Evolutionary conservation across 1,140 invertebrate species (phyloP).

Genomic region (Drosophila leontia): DNA sequence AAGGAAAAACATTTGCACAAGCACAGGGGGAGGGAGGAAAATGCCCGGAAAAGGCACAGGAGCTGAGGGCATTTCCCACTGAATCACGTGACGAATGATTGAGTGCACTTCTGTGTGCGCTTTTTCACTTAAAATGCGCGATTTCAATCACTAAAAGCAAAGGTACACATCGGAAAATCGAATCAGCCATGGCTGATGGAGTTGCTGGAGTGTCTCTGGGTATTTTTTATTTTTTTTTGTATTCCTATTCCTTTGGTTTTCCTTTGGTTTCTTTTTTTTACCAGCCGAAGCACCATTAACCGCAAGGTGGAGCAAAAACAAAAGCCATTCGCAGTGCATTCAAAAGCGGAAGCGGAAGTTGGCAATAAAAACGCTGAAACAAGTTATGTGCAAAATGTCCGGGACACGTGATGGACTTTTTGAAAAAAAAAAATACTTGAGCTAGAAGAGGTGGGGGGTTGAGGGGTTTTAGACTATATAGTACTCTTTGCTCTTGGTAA

Average conservation of each 20-base stretch:
- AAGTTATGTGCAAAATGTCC: constrained; percentile 80
- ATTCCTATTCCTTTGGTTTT: not conserved
- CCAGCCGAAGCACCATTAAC: no score
- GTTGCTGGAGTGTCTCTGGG: constrained; percentile 29
- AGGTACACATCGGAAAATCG: constrained; percentile 69
- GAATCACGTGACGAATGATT: constrained; percentile 80
- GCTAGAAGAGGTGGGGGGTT: not conserved
- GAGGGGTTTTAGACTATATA: not conserved
- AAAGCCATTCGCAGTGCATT: constrained; percentile 46
- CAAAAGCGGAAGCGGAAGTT: constrained; percentile 63
- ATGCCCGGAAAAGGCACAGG: constrained; percentile 23
- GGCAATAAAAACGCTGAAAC: constrained; percentile 78
- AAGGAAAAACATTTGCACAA: constrained; percentile 64
- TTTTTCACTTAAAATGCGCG: constrained; percentile 83
- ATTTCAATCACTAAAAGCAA: constrained; percentile 83
- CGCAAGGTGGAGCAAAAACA: constrained; percentile 61
- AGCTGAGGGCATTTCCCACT: constrained; percentile 6
- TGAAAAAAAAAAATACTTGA: constrained; percentile 10
- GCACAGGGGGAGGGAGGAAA: not conserved
- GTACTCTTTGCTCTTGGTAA: not conserved
- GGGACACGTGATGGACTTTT: constrained; percentile 67
- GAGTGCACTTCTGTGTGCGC: constrained; percentile 79
- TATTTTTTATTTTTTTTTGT: not conserved
- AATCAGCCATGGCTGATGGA: constrained; percentile 54
- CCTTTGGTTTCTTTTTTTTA: not conserved